Conservation (phyloP, 1,140 invertebrate genomes). For the Caenorhabditis tropicalis region DNA sequence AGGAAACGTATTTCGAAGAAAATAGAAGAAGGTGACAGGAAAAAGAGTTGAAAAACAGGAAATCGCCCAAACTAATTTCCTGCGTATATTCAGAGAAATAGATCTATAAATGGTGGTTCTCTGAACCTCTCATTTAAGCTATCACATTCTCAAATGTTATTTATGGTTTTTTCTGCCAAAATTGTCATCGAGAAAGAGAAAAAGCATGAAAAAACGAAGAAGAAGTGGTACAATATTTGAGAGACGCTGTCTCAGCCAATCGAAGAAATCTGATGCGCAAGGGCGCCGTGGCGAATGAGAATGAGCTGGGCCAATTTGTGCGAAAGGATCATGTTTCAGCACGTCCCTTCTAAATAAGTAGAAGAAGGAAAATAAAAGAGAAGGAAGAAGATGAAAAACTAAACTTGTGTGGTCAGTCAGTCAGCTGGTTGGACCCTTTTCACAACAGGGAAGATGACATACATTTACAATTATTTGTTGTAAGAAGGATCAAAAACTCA, state of each 20-base stretch:
- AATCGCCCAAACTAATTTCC: slow-evolving; percentile 11
- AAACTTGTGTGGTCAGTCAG: slow-evolving; percentile 21
- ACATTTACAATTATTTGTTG: slow-evolving; percentile 34
- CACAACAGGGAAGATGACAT: not conserved
- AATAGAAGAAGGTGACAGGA: not conserved
- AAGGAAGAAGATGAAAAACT: slow-evolving; percentile 4
- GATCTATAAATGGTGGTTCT: not conserved
- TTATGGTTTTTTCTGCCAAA: no score
- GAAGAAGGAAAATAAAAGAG: not conserved
- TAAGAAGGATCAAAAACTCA: not conserved
- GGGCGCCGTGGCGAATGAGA: slow-evolving; percentile 11
- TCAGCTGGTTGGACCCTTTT: slow-evolving; percentile 1
- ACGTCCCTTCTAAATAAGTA: not conserved
- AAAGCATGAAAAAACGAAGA: not conserved
- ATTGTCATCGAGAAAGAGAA: not conserved
- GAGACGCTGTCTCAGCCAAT: not conserved
- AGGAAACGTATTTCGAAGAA: not conserved
- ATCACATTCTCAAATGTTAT: not conserved
- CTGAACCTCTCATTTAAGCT: not conserved
- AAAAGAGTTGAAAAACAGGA: slow-evolving; percentile 9
- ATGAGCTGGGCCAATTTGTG: slow-evolving; percentile 39
- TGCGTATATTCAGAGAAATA: not conserved
- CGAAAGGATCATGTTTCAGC: slow-evolving; percentile 15
- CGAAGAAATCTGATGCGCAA: slow-evolving; percentile 21
- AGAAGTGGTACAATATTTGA: not conserved